These are phyloP conservation scores for Uloborus diversus DNA, from an alignment of 1,140 invertebrate species.

Conservation along the genomic window DNA sequence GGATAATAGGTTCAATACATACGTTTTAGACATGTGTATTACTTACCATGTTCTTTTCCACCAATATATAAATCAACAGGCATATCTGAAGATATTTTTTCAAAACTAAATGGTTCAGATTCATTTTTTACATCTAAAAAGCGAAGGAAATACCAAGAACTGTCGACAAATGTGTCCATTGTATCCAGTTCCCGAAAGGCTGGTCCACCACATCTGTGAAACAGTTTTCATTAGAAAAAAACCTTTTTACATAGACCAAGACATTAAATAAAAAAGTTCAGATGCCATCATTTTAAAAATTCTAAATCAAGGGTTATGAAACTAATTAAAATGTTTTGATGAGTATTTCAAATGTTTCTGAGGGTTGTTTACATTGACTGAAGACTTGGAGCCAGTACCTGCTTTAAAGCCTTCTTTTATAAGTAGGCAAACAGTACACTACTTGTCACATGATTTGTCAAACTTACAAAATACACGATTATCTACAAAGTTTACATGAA, in stretches of 20 bases:
- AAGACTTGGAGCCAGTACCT: too few species aligned
- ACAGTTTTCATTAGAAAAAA: too few species aligned
- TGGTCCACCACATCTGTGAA: slow-evolving; percentile 72
- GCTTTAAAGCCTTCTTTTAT: too few species aligned
- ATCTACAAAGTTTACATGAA: too few species aligned
- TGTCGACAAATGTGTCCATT: slow-evolving; percentile 99
- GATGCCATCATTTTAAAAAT: not conserved
- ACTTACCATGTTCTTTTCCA: slow-evolving; percentile 92
- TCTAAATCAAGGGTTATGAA: not conserved
- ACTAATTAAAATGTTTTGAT: not conserved
- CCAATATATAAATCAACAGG: slow-evolving; percentile 97
- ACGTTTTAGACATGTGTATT: not conserved
- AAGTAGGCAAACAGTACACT: too few species aligned
- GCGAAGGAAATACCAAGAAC: slow-evolving; percentile 97
- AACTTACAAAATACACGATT: too few species aligned
- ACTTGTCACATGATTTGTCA: too few species aligned
- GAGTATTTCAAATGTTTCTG: not conserved
- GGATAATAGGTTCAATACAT: too few species aligned
- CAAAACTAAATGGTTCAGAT: slow-evolving; percentile 74
- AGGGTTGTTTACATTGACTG: too few species aligned
- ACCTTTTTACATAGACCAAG: not conserved
- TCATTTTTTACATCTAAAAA: slow-evolving; percentile 87
- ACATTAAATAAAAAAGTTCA: not conserved
- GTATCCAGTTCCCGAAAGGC: slow-evolving; percentile 93
- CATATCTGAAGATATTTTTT: slow-evolving; percentile 73